A percentile compares a stretch with the other conserved stretches of the same genome.
phyloP scores from a whole-genome alignment of 2,888 invertebrate genomes.

The Yponomeuta plumbellus region DNA sequence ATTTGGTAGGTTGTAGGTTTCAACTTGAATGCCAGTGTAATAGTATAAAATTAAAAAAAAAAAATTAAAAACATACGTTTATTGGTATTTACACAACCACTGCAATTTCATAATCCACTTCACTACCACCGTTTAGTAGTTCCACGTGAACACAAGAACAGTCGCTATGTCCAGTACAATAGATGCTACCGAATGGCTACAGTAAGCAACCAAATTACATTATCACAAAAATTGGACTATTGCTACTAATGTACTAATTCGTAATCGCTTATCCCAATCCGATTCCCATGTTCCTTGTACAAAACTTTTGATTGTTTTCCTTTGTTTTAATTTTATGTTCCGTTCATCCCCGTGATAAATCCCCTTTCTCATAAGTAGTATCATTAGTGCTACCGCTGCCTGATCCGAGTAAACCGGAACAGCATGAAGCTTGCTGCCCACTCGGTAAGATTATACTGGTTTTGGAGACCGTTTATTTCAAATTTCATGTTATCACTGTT shows the following conservation, averaged over 20 bases:
- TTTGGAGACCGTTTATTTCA: conserved; percentile 26
- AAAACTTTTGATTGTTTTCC: conserved; percentile 37
- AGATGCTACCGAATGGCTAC: conserved; percentile 35
- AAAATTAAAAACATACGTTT: too few relatives aligned
- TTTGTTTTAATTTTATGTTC: conserved; percentile 49
- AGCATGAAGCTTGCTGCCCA: conserved; percentile 94
- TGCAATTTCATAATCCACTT: conserved; percentile 4
- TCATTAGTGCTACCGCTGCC: conserved; percentile 88
- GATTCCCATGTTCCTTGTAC: conserved; percentile 46
- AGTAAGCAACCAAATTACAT: conserved; percentile 42
- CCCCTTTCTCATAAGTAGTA: conserved; percentile 73
- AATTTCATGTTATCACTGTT: conserved; percentile 25
- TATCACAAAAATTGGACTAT: conserved; percentile 50
- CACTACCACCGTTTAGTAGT: conserved; percentile 4
- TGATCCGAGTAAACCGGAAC: conserved; percentile 90
- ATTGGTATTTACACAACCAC: neutral
- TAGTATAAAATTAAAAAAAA: too few relatives aligned
- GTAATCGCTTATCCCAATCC: conserved; percentile 71
- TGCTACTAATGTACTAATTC: conserved; percentile 76
- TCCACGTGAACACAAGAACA: conserved; percentile 10
- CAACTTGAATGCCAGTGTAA: too few relatives aligned
- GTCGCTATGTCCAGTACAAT: conserved; percentile 33
- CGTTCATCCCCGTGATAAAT: conserved; percentile 56
- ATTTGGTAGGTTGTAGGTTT: too few relatives aligned
- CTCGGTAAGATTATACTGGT: conserved; percentile 80